A percentile compares a stretch with the other conserved stretches of the same genome.
Conservation (phyloP, 1,140 invertebrate genomes). For the Neelides sp. region DNA sequence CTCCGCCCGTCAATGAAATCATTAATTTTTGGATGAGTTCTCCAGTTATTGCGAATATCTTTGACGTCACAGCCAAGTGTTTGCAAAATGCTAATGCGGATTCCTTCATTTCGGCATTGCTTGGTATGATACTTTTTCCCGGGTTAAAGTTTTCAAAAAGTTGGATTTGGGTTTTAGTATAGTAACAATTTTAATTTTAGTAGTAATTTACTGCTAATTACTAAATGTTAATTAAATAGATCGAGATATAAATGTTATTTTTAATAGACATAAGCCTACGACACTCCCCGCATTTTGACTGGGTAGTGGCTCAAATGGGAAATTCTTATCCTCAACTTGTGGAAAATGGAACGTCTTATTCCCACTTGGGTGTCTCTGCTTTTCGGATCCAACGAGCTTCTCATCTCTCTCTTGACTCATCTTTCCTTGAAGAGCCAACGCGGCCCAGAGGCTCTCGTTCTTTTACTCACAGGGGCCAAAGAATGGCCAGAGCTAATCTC, state of each 20-base stretch:
- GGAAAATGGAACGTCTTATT: slow-evolving; percentile 6
- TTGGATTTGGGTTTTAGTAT: slow-evolving; percentile 3
- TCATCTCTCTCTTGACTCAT: slow-evolving; percentile 21
- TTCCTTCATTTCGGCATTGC: slow-evolving; percentile 59
- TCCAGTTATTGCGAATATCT: slow-evolving; percentile 55
- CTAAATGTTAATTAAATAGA: slow-evolving; percentile 13
- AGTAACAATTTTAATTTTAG: too few relatives aligned
- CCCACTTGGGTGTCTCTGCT: slow-evolving; percentile 22
- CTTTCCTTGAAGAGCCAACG: slow-evolving; percentile 26
- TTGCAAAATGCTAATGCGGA: slow-evolving; percentile 57
- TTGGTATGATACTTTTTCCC: slow-evolving; percentile 35
- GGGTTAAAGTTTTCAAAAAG: background rate
- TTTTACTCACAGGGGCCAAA: slow-evolving; percentile 22
- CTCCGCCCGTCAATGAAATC: slow-evolving; percentile 51
- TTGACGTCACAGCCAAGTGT: slow-evolving; percentile 66
- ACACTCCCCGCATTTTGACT: slow-evolving; percentile 76
- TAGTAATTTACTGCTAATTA: slow-evolving; percentile 7
- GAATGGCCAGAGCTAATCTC: slow-evolving; percentile 9
- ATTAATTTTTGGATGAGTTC: slow-evolving; percentile 71
- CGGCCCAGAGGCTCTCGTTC: slow-evolving; percentile 15
- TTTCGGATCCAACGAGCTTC: slow-evolving; percentile 13
- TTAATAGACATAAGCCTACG: slow-evolving; percentile 56
- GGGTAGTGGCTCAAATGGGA: slow-evolving; percentile 81
- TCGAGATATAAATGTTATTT: too few relatives aligned
- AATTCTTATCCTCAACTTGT: slow-evolving; percentile 62